Conservation (phyloP, 2,888 invertebrate genomes). For the Steinernema carpocapsae region DNA sequence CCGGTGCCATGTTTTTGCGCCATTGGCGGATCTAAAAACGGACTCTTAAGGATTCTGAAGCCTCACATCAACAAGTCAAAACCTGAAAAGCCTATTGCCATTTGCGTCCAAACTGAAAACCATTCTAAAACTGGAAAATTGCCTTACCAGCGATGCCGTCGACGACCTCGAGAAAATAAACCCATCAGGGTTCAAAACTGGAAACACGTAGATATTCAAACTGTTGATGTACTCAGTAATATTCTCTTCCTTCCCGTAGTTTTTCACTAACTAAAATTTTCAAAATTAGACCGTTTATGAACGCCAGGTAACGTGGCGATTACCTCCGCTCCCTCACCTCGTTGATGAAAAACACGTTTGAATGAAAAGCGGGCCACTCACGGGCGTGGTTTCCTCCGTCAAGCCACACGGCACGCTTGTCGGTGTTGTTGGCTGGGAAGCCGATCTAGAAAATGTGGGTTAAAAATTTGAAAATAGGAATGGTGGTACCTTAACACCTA, state of each 20-base stretch:
- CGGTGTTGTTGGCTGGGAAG: constrained; percentile 42
- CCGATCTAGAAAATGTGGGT: constrained; percentile 46
- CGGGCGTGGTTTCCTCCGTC: constrained; percentile 67
- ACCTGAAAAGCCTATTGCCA: too few species aligned
- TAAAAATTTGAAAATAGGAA: constrained; percentile 32
- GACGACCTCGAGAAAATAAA: constrained; percentile 61
- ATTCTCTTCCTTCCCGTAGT: constrained; percentile 52
- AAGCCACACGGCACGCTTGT: constrained; percentile 65
- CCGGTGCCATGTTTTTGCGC: constrained; percentile 65
- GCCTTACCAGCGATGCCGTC: constrained; percentile 38
- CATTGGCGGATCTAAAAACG: constrained; percentile 62
- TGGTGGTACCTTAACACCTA: constrained; percentile 55
- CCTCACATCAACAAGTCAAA: too few species aligned
- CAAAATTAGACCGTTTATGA: neutral
- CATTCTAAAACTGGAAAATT: constrained; percentile 12
- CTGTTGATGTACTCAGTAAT: constrained; percentile 60
- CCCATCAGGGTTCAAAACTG: constrained; percentile 67
- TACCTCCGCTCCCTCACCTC: constrained; percentile 48
- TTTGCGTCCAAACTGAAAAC: neutral
- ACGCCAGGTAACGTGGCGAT: neutral
- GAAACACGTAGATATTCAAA: constrained; percentile 64
- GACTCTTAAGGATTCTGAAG: neutral
- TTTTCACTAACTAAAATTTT: constrained; percentile 46
- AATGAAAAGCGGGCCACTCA: constrained; percentile 68
- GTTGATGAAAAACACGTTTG: constrained; percentile 67